A percentile compares a stretch with the other conserved stretches of the same genome.
Evolutionary conservation across 1,140 invertebrate species (phyloP).

Genomic region (Helicorthomorpha holstii): DNA sequence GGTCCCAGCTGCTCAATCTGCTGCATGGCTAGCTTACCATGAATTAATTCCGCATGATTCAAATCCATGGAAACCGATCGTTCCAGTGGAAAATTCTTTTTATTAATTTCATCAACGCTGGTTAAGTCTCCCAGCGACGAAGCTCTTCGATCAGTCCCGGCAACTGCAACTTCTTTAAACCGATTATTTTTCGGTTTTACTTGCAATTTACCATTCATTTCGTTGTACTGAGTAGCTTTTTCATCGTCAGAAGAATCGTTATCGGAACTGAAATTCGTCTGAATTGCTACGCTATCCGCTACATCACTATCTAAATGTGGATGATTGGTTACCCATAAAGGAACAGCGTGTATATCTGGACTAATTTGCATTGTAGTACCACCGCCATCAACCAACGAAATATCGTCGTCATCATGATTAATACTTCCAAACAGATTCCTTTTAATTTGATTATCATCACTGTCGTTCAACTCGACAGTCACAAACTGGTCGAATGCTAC

Average conservation of each 20-base stretch:
- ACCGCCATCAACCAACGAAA: too few relatives aligned
- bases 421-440: too few relatives aligned
- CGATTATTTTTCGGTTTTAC: conserved; percentile 6
- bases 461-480: too few relatives aligned
- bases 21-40: neutral
- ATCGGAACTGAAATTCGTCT: conserved; percentile 53
- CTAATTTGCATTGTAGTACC: neutral
- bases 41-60: conserved; percentile 29
- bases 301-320: conserved; percentile 23
- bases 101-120: conserved; percentile 39
- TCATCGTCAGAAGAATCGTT: conserved; percentile 22
- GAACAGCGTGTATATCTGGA: neutral
- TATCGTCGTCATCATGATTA: neutral
- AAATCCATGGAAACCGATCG: conserved; percentile 65
- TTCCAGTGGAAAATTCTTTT: conserved; percentile 37
- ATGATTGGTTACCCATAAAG: neutral
- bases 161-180: conserved; percentile 38
- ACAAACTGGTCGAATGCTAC: too few relatives aligned
- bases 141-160: conserved; percentile 36
- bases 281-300: conserved; percentile 50
- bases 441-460: too few relatives aligned
- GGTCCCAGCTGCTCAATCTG: neutral
- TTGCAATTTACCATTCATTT: conserved; percentile 20
- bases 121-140: conserved; percentile 62
- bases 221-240: conserved; percentile 32